Conservation (phyloP, 2,888 invertebrate genomes). For the Apotomis capreana region DNA sequence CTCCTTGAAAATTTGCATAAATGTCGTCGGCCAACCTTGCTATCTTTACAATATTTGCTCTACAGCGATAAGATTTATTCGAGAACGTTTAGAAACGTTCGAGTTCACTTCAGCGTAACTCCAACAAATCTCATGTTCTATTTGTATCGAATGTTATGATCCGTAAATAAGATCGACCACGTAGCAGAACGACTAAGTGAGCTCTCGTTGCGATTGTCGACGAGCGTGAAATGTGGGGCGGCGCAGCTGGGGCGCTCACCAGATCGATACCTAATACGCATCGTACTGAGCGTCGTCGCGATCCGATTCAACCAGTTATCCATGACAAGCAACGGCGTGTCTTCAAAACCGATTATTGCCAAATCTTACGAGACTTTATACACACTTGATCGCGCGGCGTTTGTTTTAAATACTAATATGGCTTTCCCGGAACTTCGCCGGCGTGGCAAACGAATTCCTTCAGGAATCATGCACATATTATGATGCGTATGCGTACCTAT, state of each 20-base stretch:
- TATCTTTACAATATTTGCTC: conserved; percentile 21
- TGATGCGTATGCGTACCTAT: too few species aligned
- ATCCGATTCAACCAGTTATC: conserved; percentile 67
- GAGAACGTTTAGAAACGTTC: conserved; percentile 4
- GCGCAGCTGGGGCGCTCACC: conserved; percentile 71
- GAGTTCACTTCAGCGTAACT: not conserved
- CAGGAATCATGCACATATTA: too few species aligned
- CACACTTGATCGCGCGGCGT: not conserved
- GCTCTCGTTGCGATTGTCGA: conserved; percentile 65
- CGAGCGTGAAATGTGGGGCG: conserved; percentile 75
- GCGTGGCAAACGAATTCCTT: too few species aligned
- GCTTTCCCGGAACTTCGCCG: too few species aligned
- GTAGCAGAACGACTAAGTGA: conserved; percentile 49
- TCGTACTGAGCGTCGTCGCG: conserved; percentile 70
- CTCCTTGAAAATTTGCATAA: conserved; percentile 14
- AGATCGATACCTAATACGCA: conserved; percentile 80
- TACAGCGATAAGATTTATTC: conserved; percentile 8
- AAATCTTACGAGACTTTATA: not conserved
- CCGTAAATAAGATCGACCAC: conserved; percentile 51
- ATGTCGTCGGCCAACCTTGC: conserved; percentile 10
- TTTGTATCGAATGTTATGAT: conserved; percentile 58
- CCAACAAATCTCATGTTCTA: conserved; percentile 30
- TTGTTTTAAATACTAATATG: not conserved
- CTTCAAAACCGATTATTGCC: not conserved
- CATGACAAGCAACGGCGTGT: conserved; percentile 46